These are phyloP conservation scores for Asteroscopus sphinx DNA, from an alignment of 2,888 invertebrate species.

Conservation along the genomic window DNA sequence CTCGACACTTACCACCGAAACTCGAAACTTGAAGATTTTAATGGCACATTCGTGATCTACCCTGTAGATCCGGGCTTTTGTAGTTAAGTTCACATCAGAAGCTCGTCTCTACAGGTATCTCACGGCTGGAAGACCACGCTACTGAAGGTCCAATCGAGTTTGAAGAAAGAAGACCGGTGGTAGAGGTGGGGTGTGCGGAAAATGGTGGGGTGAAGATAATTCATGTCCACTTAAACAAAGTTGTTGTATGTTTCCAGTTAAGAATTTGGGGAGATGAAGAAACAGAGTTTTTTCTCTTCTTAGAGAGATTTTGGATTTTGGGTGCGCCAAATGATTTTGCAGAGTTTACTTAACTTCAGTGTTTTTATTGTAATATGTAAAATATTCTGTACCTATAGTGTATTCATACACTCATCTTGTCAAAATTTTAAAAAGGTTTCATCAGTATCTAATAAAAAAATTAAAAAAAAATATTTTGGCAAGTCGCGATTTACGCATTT, in stretches of 20 bases:
- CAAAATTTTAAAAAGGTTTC: no score
- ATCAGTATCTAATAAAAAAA: no score
- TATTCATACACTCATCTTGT: no score
- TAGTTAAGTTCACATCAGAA: slow-evolving; percentile 98
- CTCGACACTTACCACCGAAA: slow-evolving; percentile 41
- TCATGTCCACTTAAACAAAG: neutral
- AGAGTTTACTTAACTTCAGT: no score
- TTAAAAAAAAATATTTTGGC: no score
- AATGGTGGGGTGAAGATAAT: slow-evolving; percentile 1
- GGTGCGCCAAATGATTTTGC: no score
- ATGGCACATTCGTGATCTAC: slow-evolving; percentile 99
- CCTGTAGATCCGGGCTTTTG: slow-evolving; percentile 99
- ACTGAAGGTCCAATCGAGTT: slow-evolving; percentile 75
- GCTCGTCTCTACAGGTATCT: slow-evolving; percentile 99
- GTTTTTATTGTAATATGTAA: no score
- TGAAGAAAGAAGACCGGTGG: slow-evolving; percentile 37
- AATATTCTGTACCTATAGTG: no score
- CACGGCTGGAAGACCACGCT: slow-evolving; percentile 98
- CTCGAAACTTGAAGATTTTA: slow-evolving; percentile 67
- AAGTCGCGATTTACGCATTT: no score
- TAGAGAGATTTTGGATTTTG: no score
- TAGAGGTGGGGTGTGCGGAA: slow-evolving; percentile 9
- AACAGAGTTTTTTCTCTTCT: no score
- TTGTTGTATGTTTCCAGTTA: slow-evolving; percentile 2
- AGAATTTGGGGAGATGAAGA: neutral